A percentile compares a stretch with the other conserved stretches of the same genome.
phyloP scores from a whole-genome alignment of 2,113 vertebrate genomes.

The Dasypus novemcinctus region DNA sequence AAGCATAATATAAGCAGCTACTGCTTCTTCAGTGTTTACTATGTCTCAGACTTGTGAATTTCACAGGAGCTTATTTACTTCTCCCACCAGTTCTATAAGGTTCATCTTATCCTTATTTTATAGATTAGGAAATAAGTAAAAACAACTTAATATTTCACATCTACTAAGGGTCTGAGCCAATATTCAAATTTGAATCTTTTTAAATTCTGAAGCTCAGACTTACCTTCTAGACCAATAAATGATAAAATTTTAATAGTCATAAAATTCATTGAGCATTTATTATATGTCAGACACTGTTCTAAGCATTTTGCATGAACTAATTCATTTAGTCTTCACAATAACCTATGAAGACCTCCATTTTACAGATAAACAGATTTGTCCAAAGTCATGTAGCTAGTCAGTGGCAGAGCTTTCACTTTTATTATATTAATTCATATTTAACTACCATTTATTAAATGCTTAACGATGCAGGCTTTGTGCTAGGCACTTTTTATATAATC shows the following conservation, averaged over 20 bases:
- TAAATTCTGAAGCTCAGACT: background rate
- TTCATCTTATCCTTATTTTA: background rate
- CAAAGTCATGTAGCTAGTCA: background rate
- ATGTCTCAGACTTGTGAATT: background rate
- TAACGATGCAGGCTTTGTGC: background rate
- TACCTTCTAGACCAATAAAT: background rate
- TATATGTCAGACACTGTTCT: background rate
- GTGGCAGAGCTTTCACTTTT: background rate
- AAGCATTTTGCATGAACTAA: background rate
- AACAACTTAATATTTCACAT: background rate
- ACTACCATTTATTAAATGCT: background rate
- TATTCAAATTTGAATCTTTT: background rate
- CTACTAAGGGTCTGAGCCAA: background rate
- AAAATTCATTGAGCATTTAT: background rate
- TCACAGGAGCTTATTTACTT: background rate
- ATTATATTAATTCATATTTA: background rate
- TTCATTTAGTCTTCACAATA: background rate
- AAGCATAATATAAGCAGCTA: background rate
- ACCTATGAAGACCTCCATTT: background rate
- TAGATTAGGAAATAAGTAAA: background rate
- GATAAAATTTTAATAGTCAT: background rate
- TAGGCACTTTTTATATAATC: background rate
- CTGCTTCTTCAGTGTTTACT: background rate
- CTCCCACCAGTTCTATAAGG: background rate
- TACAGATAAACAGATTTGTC: slow-evolving; percentile 2